These are phyloP conservation scores for Drosophila hawaiiensis DNA, from an alignment of 2,888 invertebrate genomes.

Conservation along the genomic window DNA sequence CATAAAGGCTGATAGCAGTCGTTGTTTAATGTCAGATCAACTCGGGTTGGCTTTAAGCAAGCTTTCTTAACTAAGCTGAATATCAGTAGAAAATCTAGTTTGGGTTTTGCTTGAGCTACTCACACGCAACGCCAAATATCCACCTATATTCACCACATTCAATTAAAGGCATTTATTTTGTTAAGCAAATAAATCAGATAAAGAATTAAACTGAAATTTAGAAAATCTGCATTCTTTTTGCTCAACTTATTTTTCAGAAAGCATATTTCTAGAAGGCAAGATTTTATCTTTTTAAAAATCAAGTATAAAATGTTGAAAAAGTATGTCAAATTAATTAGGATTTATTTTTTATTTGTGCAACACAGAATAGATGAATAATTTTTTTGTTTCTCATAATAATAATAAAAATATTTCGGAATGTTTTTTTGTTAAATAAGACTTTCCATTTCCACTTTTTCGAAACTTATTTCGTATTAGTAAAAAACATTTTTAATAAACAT, in stretches of 20 bases:
- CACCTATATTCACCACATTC: neutral
- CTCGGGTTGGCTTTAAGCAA: neutral
- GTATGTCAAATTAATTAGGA: accelerated
- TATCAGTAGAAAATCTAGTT: neutral
- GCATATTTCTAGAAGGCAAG: neutral
- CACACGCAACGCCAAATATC: neutral
- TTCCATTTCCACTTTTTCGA: neutral
- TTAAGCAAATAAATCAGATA: neutral
- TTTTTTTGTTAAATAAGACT: neutral
- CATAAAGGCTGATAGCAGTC: neutral
- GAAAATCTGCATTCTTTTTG: neutral
- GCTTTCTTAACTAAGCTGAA: neutral
- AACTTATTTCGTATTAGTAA: neutral
- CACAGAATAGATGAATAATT: neutral
- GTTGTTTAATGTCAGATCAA: neutral
- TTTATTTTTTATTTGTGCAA: neutral
- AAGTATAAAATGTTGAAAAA: neutral
- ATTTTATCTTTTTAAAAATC: neutral
- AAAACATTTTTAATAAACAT: too few species aligned
- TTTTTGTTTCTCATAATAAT: neutral
- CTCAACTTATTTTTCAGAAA: neutral
- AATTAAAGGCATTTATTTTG: neutral
- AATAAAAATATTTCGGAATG: too few species aligned
- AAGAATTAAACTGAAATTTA: neutral
- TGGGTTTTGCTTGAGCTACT: neutral